phyloP scores from a whole-genome alignment of 2,888 invertebrate species.

The Pyralis farinalis region DNA sequence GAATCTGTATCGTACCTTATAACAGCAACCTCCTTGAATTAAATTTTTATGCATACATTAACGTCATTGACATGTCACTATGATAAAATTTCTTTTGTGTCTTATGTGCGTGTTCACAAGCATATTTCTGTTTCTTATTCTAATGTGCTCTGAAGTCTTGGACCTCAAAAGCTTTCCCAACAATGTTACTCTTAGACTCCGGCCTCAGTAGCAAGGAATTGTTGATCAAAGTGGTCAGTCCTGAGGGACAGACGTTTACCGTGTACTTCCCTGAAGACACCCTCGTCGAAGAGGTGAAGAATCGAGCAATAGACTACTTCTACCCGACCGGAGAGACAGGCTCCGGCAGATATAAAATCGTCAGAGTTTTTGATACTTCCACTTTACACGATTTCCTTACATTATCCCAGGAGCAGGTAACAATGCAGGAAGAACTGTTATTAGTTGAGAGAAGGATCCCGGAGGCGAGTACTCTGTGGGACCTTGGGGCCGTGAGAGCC shows the following conservation, averaged over 20 bases:
- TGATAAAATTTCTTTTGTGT: constrained; percentile 48
- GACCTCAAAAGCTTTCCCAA: constrained; percentile 9
- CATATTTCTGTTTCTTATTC: constrained; percentile 37
- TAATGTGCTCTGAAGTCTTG: constrained; percentile 29
- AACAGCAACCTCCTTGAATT: background rate
- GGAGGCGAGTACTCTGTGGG: constrained; percentile 65
- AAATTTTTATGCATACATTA: no score
- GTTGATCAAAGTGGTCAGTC: constrained; percentile 59
- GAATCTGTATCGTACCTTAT: no score
- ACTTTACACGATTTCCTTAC: constrained; percentile 66
- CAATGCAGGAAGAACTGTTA: constrained; percentile 58
- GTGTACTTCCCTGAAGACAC: constrained; percentile 60
- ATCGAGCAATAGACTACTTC: constrained; percentile 58
- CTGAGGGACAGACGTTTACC: constrained; percentile 58
- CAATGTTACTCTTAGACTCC: constrained; percentile 59
- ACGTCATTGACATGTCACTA: constrained; percentile 29
- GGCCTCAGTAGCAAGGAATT: constrained; percentile 44
- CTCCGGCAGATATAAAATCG: constrained; percentile 56
- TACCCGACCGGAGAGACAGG: constrained; percentile 63
- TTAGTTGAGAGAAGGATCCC: constrained; percentile 58
- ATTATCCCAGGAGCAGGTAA: constrained; percentile 56
- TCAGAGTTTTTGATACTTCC: constrained; percentile 55
- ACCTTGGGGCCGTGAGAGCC: constrained; percentile 62
- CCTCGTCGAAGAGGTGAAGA: constrained; percentile 64
- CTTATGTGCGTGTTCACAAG: constrained; percentile 44